A percentile compares a stretch with the other conserved stretches of the same genome.
These are phyloP conservation scores for Ceratoteleas bidentatus DNA, from an alignment of 1,140 invertebrate genomes.

Conservation along the genomic window DNA sequence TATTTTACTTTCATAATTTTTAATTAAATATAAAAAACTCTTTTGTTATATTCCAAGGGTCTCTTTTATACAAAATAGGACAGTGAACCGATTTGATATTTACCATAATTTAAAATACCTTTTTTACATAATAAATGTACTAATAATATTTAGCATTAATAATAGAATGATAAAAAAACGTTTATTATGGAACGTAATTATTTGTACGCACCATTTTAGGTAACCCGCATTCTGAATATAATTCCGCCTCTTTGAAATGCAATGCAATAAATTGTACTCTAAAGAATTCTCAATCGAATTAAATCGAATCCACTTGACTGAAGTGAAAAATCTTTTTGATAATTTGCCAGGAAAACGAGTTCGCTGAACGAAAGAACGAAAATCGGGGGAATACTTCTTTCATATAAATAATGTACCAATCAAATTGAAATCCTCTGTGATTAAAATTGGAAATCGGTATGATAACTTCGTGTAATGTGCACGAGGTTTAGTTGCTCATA, in stretches of 20 bases:
- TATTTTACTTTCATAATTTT: no score
- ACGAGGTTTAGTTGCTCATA: no score
- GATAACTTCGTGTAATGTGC: not conserved
- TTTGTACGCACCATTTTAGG: no score
- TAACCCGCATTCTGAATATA: not conserved
- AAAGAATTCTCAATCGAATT: conserved; percentile 25
- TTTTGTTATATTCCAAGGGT: no score
- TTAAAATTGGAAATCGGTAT: conserved; percentile 8
- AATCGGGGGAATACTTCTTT: conserved; percentile 29
- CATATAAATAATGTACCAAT: conserved; percentile 33
- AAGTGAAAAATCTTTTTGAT: conserved; percentile 50
- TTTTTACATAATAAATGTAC: no score
- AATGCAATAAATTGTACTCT: conserved; percentile 28
- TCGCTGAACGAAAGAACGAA: conserved; percentile 20
- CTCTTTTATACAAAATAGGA: no score
- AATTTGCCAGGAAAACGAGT: conserved; percentile 45
- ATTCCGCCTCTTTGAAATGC: conserved; percentile 2
- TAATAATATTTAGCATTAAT: no score
- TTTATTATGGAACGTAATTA: no score
- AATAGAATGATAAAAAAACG: no score
- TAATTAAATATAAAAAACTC: no score
- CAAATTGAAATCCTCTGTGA: conserved; percentile 12
- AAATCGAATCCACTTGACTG: conserved; percentile 45
- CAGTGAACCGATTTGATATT: no score
- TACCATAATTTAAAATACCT: no score